phyloP scores from a whole-genome alignment of 2,797 vertebrate genomes.

The Morelia viridis region DNA sequence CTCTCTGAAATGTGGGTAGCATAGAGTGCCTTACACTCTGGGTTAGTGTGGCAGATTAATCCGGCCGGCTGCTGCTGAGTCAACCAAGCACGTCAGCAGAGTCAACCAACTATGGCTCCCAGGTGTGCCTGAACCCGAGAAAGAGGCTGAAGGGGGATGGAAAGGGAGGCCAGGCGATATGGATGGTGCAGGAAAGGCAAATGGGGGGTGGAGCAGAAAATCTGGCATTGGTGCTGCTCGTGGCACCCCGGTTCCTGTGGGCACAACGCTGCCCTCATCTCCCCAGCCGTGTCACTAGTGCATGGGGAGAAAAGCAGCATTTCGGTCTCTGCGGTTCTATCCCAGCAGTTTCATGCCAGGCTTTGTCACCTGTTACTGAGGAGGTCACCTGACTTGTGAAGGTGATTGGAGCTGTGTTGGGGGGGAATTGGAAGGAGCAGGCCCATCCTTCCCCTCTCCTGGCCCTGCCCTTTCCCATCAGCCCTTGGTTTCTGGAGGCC shows the following conservation, averaged over 20 bases:
- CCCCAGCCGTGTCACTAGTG: background rate
- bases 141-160: too few species aligned
- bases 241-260: background rate
- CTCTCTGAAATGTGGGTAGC: too few species aligned
- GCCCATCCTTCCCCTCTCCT: background rate
- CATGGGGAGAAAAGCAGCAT: background rate
- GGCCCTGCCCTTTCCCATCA: too few species aligned
- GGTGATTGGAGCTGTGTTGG: background rate
- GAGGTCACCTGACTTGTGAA: background rate
- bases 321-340: background rate
- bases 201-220: background rate
- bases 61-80: background rate
- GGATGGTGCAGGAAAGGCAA: background rate
- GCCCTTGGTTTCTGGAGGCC: too few species aligned
- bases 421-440: background rate
- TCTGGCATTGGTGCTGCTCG: background rate
- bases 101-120: background rate
- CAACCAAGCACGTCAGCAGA: background rate
- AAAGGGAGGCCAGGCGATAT: too few species aligned
- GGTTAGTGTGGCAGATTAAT: background rate
- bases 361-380: background rate
- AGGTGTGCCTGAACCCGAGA: background rate
- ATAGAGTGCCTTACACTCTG: too few species aligned
- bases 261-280: background rate
- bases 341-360: background rate